Conservation (phyloP, 2,888 invertebrate species). For the Heliothis peltigera region DNA sequence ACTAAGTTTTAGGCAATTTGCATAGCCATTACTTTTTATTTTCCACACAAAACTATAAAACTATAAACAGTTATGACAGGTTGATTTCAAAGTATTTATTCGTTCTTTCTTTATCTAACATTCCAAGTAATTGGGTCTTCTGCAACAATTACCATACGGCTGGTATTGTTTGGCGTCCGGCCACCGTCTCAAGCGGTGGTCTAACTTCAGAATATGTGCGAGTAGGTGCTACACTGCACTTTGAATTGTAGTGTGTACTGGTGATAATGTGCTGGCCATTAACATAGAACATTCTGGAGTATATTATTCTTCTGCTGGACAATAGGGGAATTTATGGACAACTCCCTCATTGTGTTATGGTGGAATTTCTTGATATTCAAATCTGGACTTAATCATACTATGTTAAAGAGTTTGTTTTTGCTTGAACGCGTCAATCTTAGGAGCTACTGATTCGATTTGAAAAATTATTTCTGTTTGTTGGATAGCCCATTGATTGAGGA, state of each 20-base stretch:
- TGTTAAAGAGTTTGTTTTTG: too few relatives aligned
- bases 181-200: slow-evolving; percentile 49
- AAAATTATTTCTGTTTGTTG: too few relatives aligned
- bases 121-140: slow-evolving; percentile 21
- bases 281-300: slow-evolving; percentile 3
- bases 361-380: background rate
- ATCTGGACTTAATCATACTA: too few relatives aligned
- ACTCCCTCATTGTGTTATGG: background rate
- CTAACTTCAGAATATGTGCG: slow-evolving; percentile 52
- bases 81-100: too few relatives aligned
- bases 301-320: background rate
- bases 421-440: too few relatives aligned
- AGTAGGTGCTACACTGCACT: slow-evolving; percentile 27
- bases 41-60: too few relatives aligned
- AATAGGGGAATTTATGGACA: background rate
- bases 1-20: too few relatives aligned
- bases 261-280: slow-evolving; percentile 9
- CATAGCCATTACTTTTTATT: too few relatives aligned
- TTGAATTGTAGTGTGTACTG: slow-evolving; percentile 8
- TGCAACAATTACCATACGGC: background rate
- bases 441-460: too few relatives aligned
- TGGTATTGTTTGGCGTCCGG: slow-evolving; percentile 43
- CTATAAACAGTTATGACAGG: too few relatives aligned
- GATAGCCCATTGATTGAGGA: too few relatives aligned
- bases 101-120: too few relatives aligned